phyloP scores from a whole-genome alignment of 2,113 vertebrate genomes.

The Oreocharis arfaki region DNA sequence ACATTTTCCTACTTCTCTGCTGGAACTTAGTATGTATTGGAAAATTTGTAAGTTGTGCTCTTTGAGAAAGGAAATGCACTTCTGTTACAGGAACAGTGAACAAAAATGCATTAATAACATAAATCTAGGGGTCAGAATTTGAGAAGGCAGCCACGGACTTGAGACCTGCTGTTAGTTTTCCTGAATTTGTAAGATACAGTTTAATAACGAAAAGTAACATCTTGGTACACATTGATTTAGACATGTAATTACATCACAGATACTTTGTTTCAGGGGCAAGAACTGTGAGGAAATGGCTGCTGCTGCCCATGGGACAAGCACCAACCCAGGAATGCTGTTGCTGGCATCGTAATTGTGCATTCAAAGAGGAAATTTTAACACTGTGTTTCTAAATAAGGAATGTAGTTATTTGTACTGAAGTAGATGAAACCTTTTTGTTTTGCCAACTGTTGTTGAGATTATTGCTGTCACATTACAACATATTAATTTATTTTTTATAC shows the following conservation, averaged over 20 bases:
- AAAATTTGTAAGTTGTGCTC: neutral
- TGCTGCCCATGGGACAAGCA: neutral
- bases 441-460: constrained; percentile 9
- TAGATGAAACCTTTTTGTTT: neutral
- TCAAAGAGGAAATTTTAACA: neutral
- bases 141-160: neutral
- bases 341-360: neutral
- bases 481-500: constrained; percentile 17
- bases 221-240: neutral
- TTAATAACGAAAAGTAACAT: neutral
- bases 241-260: neutral
- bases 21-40: neutral
- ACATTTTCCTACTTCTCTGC: neutral
- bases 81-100: neutral
- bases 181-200: neutral
- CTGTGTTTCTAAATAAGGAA: neutral
- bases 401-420: constrained; percentile 3
- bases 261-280: constrained; percentile 64
- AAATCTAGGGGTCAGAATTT: neutral
- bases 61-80: neutral
- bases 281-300: constrained; percentile 41
- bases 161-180: neutral
- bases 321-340: neutral
- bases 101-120: neutral
- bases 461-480: constrained; percentile 37